Base-by-base conservation (phyloP, 2,888 invertebrate genomes). In the Crematogaster levior region DNA sequence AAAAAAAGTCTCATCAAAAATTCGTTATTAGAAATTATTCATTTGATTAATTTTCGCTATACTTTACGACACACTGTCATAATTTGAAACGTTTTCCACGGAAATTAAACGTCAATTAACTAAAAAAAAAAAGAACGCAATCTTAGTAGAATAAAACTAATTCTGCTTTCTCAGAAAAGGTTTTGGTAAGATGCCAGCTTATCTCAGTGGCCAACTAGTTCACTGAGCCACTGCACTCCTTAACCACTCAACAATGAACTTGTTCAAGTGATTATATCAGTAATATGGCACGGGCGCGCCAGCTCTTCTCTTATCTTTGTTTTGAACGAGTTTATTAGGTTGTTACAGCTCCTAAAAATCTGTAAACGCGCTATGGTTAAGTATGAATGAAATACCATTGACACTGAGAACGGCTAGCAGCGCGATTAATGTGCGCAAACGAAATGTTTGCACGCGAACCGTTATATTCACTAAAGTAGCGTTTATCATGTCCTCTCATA, bases 391-490 rank as follows among this genome's bases (percentile, higher is more conserved):
- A n/a, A 34, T 56, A 30, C 21, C 30, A 56, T 70, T 40, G 27
- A 65, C 10, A 43, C 18, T 18, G 53, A 1, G 4, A 46, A 12
- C 15, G 43, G 34, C 24, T 24, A 72, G 56, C 21, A 30, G 15
- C 9, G 43, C 21, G 56, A 79, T 79, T 56, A 70, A 72, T 72
- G 34, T 15, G 30, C 30, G n/a, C 34, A 40, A 68, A 56, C 10
- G 24, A 79, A 56, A 77, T 53, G 77, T 68, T 77, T 68, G 43
- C 21, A 56, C 37, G 12, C 37, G 21, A 34, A 40, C 72, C 77
- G 43, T 79, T 77, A 77, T 77, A 79, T 72, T 79, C 77, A 43
- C 56, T 77, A 70, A 77, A 77, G n/a, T n/a, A 43, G 12, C 72
- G 30, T 79, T 79, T 72, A 79, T 79, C 53, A 66, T 77, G 70